phyloP scores from a whole-genome alignment of 2,888 invertebrate genomes.

The Drosophila falleni region DNA sequence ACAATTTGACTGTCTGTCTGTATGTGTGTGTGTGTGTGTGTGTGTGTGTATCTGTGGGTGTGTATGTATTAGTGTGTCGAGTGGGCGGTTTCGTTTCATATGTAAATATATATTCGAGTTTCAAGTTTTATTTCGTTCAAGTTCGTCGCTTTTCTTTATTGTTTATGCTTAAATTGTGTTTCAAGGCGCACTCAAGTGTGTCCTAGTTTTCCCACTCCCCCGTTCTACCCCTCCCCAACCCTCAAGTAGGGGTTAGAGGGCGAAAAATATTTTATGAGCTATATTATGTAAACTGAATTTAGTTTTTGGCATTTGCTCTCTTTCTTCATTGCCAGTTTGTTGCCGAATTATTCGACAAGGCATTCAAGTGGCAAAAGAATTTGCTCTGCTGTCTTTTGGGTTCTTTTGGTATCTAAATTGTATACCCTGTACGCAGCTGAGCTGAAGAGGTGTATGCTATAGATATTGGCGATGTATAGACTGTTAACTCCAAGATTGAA shows the following conservation, averaged over 20 bases:
- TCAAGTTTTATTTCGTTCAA: constrained; percentile 76
- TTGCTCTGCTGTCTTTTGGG: constrained; percentile 18
- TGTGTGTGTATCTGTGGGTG: constrained; percentile 33
- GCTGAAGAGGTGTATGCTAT: too few relatives aligned
- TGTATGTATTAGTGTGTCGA: constrained; percentile 56
- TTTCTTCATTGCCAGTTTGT: constrained; percentile 48
- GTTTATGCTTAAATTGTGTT: constrained; percentile 74
- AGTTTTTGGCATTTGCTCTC: constrained; percentile 66
- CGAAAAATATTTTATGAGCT: constrained; percentile 78
- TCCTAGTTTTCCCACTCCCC: constrained; percentile 60
- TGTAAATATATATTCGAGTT: constrained; percentile 76
- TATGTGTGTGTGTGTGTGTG: constrained; percentile 21
- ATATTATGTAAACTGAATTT: constrained; percentile 80
- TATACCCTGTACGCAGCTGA: constrained; percentile 13
- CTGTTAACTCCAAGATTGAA: background rate
- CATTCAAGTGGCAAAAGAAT: constrained; percentile 52
- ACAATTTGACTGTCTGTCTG: constrained; percentile 42
- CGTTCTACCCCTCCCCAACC: background rate
- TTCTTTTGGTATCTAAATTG: constrained; percentile 12
- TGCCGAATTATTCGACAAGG: constrained; percentile 55
- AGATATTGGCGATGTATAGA: background rate
- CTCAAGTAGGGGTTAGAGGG: constrained; percentile 34
- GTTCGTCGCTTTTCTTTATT: constrained; percentile 71
- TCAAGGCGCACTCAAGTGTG: constrained; percentile 71
- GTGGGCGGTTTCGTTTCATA: constrained; percentile 75